phyloP scores from a whole-genome alignment of 2,888 invertebrate species.

The Leucoptera coffeella region DNA sequence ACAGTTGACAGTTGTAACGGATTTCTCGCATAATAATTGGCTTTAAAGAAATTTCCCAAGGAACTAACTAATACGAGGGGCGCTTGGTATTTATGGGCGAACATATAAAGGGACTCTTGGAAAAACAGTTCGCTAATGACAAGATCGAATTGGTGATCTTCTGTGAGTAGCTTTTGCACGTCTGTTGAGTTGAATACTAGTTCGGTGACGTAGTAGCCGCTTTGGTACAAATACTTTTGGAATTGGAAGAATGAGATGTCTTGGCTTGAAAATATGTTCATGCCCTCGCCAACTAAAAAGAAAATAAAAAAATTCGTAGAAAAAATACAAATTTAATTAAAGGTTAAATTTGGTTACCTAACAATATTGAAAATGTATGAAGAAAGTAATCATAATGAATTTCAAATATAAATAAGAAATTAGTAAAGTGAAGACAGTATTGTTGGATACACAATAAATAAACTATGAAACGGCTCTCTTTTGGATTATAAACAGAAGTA shows the following conservation, averaged over 20 bases:
- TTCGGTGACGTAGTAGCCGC: slow-evolving; percentile 6
- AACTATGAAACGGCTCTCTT: too few species aligned
- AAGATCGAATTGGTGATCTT: slow-evolving; percentile 7
- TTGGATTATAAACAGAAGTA: too few species aligned
- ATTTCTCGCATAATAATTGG: slow-evolving; percentile 7
- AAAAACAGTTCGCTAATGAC: slow-evolving; percentile 8
- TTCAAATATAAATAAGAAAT: neutral
- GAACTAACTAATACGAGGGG: slow-evolving; percentile 7
- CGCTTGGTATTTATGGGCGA: slow-evolving; percentile 8
- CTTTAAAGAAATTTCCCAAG: slow-evolving; percentile 7
- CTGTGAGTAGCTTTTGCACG: slow-evolving; percentile 7
- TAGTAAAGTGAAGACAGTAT: too few species aligned
- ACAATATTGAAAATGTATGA: too few species aligned
- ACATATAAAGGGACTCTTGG: slow-evolving; percentile 8
- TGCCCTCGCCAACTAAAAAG: slow-evolving; percentile 5
- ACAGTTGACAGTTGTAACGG: slow-evolving; percentile 8
- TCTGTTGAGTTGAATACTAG: slow-evolving; percentile 7
- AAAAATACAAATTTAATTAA: too few species aligned
- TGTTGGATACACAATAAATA: too few species aligned
- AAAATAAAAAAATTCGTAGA: neutral
- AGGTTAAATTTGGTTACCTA: too few species aligned
- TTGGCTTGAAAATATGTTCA: slow-evolving; percentile 6
- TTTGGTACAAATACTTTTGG: slow-evolving; percentile 5
- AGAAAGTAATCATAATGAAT: too few species aligned
- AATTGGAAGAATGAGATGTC: slow-evolving; percentile 5